Evolutionary conservation across 2,113 vertebrate genomes (phyloP), one percentile per base, ranked within the genome.

Genomic region (Callaeas wilsoni): DNA sequence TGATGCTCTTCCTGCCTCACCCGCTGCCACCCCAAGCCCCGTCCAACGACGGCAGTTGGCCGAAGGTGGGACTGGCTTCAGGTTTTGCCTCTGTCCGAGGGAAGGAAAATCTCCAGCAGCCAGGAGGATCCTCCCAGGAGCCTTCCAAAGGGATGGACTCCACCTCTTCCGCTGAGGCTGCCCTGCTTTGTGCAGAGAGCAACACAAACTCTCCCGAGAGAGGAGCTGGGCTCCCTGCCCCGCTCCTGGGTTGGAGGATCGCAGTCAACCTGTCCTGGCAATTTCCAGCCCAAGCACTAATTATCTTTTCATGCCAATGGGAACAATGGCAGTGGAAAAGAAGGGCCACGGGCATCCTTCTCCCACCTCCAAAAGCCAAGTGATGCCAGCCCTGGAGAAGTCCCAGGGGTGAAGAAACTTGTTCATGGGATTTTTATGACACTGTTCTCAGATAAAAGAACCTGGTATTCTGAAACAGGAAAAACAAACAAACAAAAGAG

Each of bases 111-210:
- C 77, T 83, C n/a, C 84, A 27, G 27, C 20, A 70, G 84, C 49
- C 81, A 39, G 81, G 53, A 96, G 85, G 46, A 91, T 52, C 87
- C 80, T 85, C 75, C 93, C 33, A 10, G 93, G 84, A 70, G 50
- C 79, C 16, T 30, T 64, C 60, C 69, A 11, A 35, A 46, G 63
- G 87, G 80, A 70, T 4, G 62, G 76, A 4, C 84, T 39, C 84
- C 93, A 73, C 95, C 87, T 70, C 75, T 78, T 94, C 87, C 60
- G 1, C 64, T 3, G 47, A 26, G 42, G 55, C 35, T 60, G 87
- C 79, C 44, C 85, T 46, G 81, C 77, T 84, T 74, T 89, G 88
- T 91, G 84, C 68, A 18, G 46, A 7, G 76, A 78, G 65, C 30
- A 32, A n/a, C 75, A 26, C 9, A 6, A 75, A 33, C 4, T 9